A percentile compares a stretch with the other conserved stretches of the same genome.
Conservation (phyloP, 2,113 vertebrate species). For the Bucco capensis region DNA sequence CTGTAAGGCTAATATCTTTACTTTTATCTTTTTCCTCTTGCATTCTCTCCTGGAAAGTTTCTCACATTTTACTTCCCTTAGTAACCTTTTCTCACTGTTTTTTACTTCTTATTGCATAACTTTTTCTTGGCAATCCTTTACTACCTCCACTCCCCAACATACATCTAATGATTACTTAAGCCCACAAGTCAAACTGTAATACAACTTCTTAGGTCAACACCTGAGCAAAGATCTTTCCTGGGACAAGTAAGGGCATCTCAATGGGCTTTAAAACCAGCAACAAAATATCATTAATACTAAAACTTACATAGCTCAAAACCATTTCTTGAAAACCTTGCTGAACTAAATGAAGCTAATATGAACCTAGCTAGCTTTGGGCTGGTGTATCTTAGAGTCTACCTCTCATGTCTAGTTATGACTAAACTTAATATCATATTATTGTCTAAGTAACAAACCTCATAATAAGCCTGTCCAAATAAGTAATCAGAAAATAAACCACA, state of each 20-base stretch:
- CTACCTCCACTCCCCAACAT: background rate
- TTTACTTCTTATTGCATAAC: background rate
- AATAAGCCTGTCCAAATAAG: background rate
- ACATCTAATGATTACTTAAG: background rate
- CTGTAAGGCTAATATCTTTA: background rate
- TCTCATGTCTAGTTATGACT: background rate
- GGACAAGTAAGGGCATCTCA: background rate
- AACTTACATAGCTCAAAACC: background rate
- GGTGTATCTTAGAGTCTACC: background rate
- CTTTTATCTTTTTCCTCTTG: background rate
- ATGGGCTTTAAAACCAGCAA: too few species aligned
- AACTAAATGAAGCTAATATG: background rate
- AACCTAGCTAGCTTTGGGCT: background rate
- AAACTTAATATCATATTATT: background rate
- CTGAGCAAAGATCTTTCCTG: background rate
- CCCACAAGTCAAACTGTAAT: background rate
- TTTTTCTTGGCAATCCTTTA: background rate
- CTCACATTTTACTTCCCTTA: background rate
- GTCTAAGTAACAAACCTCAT: background rate
- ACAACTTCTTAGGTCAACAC: background rate
- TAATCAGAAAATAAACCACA: background rate
- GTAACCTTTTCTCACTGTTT: background rate
- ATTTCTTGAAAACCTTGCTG: background rate
- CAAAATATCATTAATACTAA: background rate
- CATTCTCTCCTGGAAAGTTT: background rate